Evolutionary conservation across 2,113 vertebrate species (phyloP).

Genomic region (Callaeas wilsoni): DNA sequence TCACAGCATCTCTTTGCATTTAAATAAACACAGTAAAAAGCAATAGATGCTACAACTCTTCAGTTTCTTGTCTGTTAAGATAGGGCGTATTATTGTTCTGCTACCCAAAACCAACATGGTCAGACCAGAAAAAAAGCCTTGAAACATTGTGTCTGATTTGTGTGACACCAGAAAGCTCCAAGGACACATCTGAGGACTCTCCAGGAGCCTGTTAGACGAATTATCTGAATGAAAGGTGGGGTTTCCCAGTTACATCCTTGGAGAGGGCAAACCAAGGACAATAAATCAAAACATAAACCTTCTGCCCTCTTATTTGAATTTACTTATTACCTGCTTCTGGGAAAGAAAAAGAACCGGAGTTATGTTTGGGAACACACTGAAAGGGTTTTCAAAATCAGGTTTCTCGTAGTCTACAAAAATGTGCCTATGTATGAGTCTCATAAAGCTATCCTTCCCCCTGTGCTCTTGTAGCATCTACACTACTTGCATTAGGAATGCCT

Average conservation of each 20-base stretch:
- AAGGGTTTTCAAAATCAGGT: not conserved
- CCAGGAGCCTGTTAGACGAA: accelerated
- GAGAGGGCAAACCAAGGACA: not conserved
- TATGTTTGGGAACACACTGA: accelerated
- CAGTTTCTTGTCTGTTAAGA: accelerated
- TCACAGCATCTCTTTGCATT: not conserved
- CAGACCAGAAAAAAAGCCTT: not conserved
- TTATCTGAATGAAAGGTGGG: not conserved
- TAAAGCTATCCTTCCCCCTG: accelerated
- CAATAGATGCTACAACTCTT: not conserved
- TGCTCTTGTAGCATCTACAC: not conserved
- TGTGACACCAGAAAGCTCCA: not conserved
- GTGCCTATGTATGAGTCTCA: accelerated
- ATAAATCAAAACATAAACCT: not conserved
- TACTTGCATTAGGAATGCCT: accelerated
- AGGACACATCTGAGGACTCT: not conserved
- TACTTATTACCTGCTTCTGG: not conserved
- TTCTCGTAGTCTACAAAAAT: not conserved
- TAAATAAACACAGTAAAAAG: not conserved
- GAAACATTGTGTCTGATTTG: accelerated
- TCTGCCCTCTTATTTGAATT: accelerated
- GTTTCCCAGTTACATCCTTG: not conserved
- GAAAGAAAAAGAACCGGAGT: not conserved
- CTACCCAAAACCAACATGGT: not conserved
- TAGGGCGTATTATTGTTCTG: not conserved